Evolutionary conservation across 37 sponge, comb jelly and placozoan species (phyloP).

Genomic region (Halichondria panicea): DNA sequence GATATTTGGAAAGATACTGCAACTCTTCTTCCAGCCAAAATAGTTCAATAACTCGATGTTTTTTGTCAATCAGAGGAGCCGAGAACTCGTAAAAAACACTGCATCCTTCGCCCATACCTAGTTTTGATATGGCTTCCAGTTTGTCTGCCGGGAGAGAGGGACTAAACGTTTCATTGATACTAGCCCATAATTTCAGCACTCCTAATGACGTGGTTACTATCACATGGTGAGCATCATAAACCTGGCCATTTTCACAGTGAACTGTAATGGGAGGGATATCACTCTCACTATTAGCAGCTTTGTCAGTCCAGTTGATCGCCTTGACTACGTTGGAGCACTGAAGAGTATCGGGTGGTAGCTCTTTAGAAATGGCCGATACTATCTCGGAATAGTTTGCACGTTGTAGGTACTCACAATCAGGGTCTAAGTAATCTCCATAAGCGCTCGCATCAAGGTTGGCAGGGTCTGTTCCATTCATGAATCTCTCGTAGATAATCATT

Average conservation of each 20-base stretch:
- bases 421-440: too few species aligned
- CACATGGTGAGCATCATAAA: slow-evolving; percentile 70
- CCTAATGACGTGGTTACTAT: slow-evolving; percentile 83
- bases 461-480: too few species aligned
- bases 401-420: too few species aligned
- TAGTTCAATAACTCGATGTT: slow-evolving; percentile 6
- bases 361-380: too few species aligned
- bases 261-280: slow-evolving; percentile 8
- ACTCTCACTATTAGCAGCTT: too few species aligned
- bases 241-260: slow-evolving; percentile 18
- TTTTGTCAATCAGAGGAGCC: not conserved
- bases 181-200: slow-evolving; percentile 44
- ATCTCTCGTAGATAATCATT: too few species aligned
- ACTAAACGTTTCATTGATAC: slow-evolving; percentile 26
- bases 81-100: slow-evolving; percentile 62
- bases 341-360: too few species aligned
- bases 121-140: slow-evolving; percentile 40
- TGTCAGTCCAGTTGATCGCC: too few species aligned
- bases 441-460: too few species aligned
- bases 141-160: slow-evolving; percentile 82
- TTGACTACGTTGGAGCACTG: too few species aligned
- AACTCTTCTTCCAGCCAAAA: slow-evolving; percentile 36
- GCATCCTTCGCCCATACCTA: slow-evolving; percentile 71
- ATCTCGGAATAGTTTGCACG: too few species aligned
- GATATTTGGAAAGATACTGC: slow-evolving; percentile 3